Percentiles rank a stretch among this genome's conserved stretches.
These are phyloP conservation scores for Peromyscus maniculatus DNA, from an alignment of 2,113 vertebrate genomes.

Conservation along the genomic window DNA sequence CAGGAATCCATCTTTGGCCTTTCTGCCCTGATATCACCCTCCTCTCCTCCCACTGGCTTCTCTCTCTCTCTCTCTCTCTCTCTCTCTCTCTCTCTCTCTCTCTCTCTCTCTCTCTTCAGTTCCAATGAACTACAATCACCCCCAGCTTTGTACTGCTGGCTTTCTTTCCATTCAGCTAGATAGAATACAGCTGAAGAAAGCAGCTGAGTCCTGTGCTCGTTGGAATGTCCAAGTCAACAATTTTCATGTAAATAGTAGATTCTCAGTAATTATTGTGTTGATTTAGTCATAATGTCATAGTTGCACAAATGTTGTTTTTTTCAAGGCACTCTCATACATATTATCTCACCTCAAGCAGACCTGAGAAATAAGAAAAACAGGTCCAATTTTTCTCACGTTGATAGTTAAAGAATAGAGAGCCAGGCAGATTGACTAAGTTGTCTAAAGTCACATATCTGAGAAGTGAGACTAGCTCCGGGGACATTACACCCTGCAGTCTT, in stretches of 20 bases:
- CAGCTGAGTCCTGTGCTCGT: background rate
- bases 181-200: background rate
- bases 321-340: background rate
- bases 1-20: conserved; percentile 7
- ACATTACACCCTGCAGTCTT: conserved; percentile 12
- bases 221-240: background rate
- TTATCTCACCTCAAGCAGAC: conserved; percentile 6
- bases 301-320: conserved; percentile 57
- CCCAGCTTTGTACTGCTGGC: background rate
- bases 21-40: background rate
- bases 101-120: background rate
- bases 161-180: background rate
- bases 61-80: background rate
- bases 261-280: conserved; percentile 9
- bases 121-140: background rate
- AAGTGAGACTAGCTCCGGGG: conserved; percentile 23
- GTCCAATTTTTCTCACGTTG: conserved; percentile 54
- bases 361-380: conserved; percentile 4
- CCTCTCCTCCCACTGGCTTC: background rate
- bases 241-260: background rate
- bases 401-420: conserved; percentile 40
- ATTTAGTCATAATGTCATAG: background rate
- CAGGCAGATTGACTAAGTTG: conserved; percentile 42
- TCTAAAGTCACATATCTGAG: conserved; percentile 38
- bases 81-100: background rate